Percentiles rank a stretch among this genome's conserved stretches.
Evolutionary conservation across 2,113 vertebrate species (phyloP).

Genomic region (Taurulus bubalis): DNA sequence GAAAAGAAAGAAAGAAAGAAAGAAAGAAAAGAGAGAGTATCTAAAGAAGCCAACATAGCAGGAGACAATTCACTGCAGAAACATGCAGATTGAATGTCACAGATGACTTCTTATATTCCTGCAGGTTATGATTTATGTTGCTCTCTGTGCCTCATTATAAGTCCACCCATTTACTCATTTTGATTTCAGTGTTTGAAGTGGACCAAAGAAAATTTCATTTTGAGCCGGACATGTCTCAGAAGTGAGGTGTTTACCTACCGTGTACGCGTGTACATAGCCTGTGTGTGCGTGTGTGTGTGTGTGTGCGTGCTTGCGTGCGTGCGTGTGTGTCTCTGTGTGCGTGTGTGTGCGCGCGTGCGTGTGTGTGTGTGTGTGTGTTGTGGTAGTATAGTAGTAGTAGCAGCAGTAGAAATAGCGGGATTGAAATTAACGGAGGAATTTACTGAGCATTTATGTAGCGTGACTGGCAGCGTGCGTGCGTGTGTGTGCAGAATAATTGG

Average conservation of each 20-base stretch:
- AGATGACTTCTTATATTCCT: neutral
- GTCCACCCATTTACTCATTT: constrained; percentile 38
- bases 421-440: constrained; percentile 80
- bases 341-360: constrained; percentile 1
- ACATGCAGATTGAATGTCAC: constrained; percentile 33
- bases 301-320: neutral
- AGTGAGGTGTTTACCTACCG: constrained; percentile 31
- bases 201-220: constrained; percentile 31
- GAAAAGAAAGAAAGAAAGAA: neutral
- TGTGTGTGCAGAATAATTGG: constrained; percentile 81
- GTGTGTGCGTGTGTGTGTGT: constrained; percentile 18
- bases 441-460: constrained; percentile 83
- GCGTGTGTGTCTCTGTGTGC: constrained; percentile 17
- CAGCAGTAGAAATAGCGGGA: constrained; percentile 60
- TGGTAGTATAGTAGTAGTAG: neutral
- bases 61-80: neutral
- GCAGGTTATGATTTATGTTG: constrained; percentile 27
- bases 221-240: constrained; percentile 20
- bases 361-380: neutral
- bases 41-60: neutral
- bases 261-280: constrained; percentile 10
- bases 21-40: neutral
- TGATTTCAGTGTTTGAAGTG: constrained; percentile 42
- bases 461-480: constrained; percentile 78
- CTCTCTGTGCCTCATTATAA: constrained; percentile 18